phyloP scores from a whole-genome alignment of 2,113 vertebrate genomes.

The Tapirus terrestris region DNA sequence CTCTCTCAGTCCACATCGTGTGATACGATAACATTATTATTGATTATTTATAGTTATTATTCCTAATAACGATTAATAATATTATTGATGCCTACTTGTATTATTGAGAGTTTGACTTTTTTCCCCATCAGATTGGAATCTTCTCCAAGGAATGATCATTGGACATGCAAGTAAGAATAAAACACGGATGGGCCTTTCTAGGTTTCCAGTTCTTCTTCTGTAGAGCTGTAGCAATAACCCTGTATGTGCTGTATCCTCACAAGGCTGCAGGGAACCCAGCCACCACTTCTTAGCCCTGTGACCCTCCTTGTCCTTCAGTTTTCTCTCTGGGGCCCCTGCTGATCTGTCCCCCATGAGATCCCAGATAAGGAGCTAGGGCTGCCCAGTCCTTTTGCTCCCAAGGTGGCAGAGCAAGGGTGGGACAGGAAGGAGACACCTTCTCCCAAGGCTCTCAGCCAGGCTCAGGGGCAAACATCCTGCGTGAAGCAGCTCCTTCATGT shows the following conservation, averaged over 20 bases:
- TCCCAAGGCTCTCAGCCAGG: too few relatives aligned
- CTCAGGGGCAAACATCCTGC: neutral
- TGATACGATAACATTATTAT: neutral
- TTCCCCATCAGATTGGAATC: neutral
- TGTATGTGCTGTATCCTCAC: accelerated
- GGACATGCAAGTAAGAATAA: neutral
- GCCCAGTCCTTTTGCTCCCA: neutral
- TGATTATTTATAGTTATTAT: neutral
- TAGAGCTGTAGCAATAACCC: accelerated
- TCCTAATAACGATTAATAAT: neutral
- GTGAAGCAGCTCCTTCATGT: neutral
- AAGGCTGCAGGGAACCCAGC: too few relatives aligned
- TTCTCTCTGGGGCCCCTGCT: neutral
- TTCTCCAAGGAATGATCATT: neutral
- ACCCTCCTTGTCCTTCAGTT: neutral
- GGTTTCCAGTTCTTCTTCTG: neutral
- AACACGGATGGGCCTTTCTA: neutral
- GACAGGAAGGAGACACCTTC: neutral
- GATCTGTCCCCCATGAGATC: neutral
- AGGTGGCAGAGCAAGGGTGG: too few relatives aligned
- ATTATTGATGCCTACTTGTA: neutral
- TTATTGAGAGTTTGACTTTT: neutral
- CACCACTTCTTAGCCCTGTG: neutral
- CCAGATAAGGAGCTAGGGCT: too few relatives aligned
- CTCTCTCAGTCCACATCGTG: neutral